These are phyloP conservation scores for Saimiri boliviensis DNA, from an alignment of 2,113 vertebrate genomes.

Conservation along the genomic window DNA sequence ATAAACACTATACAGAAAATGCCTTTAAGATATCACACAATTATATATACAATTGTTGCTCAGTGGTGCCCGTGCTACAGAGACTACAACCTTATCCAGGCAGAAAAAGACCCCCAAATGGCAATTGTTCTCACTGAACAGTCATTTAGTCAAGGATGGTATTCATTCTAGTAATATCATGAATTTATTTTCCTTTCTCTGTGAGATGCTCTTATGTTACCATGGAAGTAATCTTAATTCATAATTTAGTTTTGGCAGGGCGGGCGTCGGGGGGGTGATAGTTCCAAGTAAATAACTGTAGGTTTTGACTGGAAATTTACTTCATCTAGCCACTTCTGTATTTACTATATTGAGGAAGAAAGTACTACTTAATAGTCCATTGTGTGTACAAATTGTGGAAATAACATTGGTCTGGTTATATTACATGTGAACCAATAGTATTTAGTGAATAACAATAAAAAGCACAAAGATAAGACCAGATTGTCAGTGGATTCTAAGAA, in stretches of 20 bases:
- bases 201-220: slow-evolving; percentile 51
- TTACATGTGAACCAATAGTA: neutral
- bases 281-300: slow-evolving; percentile 51
- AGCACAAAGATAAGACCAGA: neutral
- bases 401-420: neutral
- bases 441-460: neutral
- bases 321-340: neutral
- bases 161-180: slow-evolving; percentile 72
- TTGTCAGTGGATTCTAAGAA: neutral
- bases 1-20: slow-evolving; percentile 79
- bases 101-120: slow-evolving; percentile 77
- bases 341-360: neutral
- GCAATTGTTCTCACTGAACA: slow-evolving; percentile 55
- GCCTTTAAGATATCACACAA: slow-evolving; percentile 81
- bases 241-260: neutral
- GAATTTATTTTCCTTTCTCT: slow-evolving; percentile 62
- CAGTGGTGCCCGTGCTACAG: slow-evolving; percentile 56
- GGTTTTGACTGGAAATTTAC: neutral
- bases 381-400: neutral
- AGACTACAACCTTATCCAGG: slow-evolving; percentile 66
- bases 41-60: slow-evolving; percentile 74
- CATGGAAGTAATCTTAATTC: slow-evolving; percentile 53
- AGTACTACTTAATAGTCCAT: neutral
- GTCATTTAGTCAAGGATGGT: slow-evolving; percentile 73
- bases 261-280: neutral